These are phyloP conservation scores for Erythrocercus mccallii DNA, from an alignment of 2,113 vertebrate genomes.

Conservation along the genomic window DNA sequence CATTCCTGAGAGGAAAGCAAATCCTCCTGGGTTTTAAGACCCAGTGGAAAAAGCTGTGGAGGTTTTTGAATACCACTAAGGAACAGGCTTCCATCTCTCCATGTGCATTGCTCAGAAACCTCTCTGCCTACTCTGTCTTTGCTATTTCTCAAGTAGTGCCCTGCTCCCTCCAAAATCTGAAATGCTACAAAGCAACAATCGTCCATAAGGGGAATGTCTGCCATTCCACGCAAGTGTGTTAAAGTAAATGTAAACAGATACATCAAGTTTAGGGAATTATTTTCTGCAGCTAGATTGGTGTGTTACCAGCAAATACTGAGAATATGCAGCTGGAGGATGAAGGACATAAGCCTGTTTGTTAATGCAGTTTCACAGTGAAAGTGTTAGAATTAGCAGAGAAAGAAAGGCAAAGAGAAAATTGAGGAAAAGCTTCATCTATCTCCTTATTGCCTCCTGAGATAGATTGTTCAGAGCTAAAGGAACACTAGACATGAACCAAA, in stretches of 20 bases:
- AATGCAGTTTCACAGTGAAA: conserved; percentile 61
- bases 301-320: not conserved
- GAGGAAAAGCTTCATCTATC: conserved; percentile 63
- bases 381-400: conserved; percentile 64
- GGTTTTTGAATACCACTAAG: not conserved
- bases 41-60: not conserved
- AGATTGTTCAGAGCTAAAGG: conserved; percentile 67
- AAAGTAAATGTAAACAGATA: not conserved
- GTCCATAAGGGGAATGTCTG: not conserved
- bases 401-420: conserved; percentile 42
- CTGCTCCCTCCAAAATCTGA: not conserved
- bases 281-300: conserved; percentile 16
- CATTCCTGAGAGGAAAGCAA: not conserved
- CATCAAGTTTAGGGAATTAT: not conserved
- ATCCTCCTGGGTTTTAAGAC: not conserved
- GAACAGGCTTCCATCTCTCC: not conserved
- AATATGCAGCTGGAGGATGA: not conserved
- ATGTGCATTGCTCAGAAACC: not conserved
- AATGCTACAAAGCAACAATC: not conserved
- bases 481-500: conserved; percentile 63
- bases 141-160: not conserved
- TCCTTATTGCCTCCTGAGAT: conserved; percentile 69
- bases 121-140: not conserved
- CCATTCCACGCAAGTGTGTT: not conserved
- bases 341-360: conserved; percentile 48